A percentile compares a stretch with the other conserved stretches of the same genome.
Evolutionary conservation across 2,888 invertebrate genomes (phyloP).

Genomic region (Rhagonycha fulva): DNA sequence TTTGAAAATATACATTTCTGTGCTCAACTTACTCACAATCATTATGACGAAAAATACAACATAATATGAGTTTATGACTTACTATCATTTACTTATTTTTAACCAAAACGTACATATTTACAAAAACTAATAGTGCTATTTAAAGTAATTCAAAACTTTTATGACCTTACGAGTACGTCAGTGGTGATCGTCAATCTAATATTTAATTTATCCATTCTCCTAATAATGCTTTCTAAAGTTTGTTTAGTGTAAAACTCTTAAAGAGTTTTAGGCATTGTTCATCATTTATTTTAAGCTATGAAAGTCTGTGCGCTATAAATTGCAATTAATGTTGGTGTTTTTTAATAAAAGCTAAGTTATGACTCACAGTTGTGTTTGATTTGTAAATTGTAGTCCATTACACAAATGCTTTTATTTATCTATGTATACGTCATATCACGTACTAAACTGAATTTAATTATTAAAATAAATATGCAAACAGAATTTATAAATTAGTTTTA

Average conservation of each 20-base stretch:
- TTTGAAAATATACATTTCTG: too few species aligned
- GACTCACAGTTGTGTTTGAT: not conserved
- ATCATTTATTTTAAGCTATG: not conserved
- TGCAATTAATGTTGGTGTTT: not conserved
- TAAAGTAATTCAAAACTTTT: not conserved
- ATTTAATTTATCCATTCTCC: not conserved
- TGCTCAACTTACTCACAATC: too few species aligned
- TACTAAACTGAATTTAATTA: not conserved
- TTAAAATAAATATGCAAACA: not conserved
- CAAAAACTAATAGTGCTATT: not conserved
- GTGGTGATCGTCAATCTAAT: not conserved
- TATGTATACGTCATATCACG: not conserved
- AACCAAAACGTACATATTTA: not conserved
- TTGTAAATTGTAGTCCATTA: not conserved
- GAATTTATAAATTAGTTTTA: not conserved
- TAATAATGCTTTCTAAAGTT: not conserved
- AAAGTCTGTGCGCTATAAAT: not conserved
- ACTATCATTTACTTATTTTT: too few species aligned
- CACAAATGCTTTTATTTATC: not conserved
- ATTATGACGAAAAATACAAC: too few species aligned
- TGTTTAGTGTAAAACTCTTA: not conserved
- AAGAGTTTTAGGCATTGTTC: not conserved
- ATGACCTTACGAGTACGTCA: not conserved
- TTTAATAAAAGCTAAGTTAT: not conserved
- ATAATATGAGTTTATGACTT: too few species aligned